Evolutionary conservation across 2,113 vertebrate species (phyloP).

Genomic region (Chloebia gouldiae): DNA sequence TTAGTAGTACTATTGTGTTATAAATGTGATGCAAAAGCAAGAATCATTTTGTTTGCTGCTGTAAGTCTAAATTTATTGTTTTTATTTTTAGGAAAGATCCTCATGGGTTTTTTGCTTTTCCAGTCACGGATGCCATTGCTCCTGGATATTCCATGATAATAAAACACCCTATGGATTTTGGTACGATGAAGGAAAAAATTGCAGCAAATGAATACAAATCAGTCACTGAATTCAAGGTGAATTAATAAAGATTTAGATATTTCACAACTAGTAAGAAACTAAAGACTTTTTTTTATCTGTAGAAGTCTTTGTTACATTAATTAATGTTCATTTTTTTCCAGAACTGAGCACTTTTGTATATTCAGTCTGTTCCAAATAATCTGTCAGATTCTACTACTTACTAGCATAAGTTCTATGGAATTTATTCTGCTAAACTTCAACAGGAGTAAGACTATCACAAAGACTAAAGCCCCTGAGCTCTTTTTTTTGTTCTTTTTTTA

Average conservation of each 20-base stretch:
- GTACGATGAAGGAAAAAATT: constrained; percentile 97
- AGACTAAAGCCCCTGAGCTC: neutral
- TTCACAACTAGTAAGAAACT: neutral
- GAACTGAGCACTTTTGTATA: neutral
- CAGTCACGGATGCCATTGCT: constrained; percentile 96
- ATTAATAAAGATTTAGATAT: neutral
- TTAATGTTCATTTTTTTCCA: neutral
- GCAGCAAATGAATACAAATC: constrained; percentile 93
- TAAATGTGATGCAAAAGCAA: neutral
- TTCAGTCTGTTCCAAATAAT: neutral
- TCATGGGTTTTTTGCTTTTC: constrained; percentile 96
- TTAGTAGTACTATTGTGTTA: neutral
- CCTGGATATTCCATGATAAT: constrained; percentile 98
- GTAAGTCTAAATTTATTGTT: neutral
- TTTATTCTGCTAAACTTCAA: neutral
- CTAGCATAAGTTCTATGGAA: neutral
- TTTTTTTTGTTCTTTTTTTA: neutral
- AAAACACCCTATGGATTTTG: constrained; percentile 99
- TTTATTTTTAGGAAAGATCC: constrained; percentile 88
- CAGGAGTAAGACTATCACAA: neutral
- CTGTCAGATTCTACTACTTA: neutral
- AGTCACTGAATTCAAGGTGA: constrained; percentile 97
- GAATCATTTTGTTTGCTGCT: neutral
- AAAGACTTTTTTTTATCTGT: neutral
- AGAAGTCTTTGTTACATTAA: neutral